Evolutionary conservation across 2,888 invertebrate genomes (phyloP).

Genomic region (Anoplius nigerrimus): DNA sequence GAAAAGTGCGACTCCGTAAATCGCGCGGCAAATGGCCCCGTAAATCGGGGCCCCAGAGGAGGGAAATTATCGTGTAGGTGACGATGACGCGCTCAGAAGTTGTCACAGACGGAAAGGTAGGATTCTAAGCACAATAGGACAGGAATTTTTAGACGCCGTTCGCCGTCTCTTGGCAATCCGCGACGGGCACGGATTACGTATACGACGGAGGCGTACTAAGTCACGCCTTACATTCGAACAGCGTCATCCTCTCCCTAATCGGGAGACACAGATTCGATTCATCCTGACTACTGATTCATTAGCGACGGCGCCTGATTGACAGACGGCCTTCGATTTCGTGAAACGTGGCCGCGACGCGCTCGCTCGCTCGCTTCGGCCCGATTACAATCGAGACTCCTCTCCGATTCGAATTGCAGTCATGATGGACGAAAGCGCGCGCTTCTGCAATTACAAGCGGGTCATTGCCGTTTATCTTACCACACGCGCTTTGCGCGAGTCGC

Average conservation of each 20-base stretch:
- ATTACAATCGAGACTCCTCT: constrained; percentile 21
- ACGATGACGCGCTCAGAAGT: no score
- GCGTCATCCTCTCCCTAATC: constrained; percentile 13
- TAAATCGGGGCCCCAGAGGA: no score
- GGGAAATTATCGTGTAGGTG: no score
- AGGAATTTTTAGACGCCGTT: no score
- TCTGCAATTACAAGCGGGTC: constrained; percentile 7
- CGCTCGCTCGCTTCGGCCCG: constrained; percentile 22
- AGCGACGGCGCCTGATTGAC: constrained; percentile 29
- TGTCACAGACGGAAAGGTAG: no score
- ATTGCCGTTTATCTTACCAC: constrained; percentile 1
- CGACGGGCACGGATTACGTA: no score
- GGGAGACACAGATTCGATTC: constrained; percentile 25
- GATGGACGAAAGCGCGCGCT: background rate
- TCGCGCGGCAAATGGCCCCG: no score
- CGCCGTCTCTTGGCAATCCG: no score
- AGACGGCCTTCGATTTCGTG: constrained; percentile 49
- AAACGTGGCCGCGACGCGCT: constrained; percentile 19
- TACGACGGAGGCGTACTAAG: no score
- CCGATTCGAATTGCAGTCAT: constrained; percentile 1
- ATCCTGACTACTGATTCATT: constrained; percentile 31
- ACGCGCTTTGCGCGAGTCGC: background rate
- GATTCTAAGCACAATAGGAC: no score
- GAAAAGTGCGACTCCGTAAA: no score
- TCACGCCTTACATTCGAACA: constrained; percentile 38